phyloP scores from a whole-genome alignment of 2,113 vertebrate genomes.

The Hydrochoerus hydrochaeris region DNA sequence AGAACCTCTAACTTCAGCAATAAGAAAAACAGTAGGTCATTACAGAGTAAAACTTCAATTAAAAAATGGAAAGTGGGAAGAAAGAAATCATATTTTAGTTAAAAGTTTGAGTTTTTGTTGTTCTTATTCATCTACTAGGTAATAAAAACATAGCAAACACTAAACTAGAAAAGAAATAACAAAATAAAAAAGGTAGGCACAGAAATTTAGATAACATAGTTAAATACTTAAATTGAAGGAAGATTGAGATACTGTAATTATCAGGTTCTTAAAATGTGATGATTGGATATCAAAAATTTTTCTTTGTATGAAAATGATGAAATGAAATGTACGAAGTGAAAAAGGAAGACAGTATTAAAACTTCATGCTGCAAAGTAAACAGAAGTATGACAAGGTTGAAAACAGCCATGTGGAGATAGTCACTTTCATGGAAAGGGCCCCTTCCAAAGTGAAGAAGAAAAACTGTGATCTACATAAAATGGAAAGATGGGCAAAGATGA shows the following conservation, averaged over 20 bases:
- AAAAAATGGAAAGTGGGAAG: neutral
- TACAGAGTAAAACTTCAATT: neutral
- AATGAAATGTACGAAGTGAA: neutral
- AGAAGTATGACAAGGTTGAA: neutral
- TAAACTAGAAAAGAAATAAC: neutral
- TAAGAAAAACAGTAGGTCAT: neutral
- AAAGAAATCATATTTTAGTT: neutral
- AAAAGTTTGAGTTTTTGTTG: neutral
- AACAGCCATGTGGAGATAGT: neutral
- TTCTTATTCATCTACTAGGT: neutral
- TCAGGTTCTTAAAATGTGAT: neutral
- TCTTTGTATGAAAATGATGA: neutral
- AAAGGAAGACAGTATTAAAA: neutral
- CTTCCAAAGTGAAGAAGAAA: neutral
- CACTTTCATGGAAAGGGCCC: accelerated
- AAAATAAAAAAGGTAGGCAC: neutral
- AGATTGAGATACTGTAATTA: neutral
- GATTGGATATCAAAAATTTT: neutral
- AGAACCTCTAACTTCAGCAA: neutral
- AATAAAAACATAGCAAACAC: neutral
- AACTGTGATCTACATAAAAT: neutral
- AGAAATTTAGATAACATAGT: neutral
- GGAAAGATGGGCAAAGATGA: neutral
- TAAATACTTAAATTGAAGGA: neutral
- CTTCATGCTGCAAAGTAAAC: neutral